These are phyloP conservation scores for Chrysaora quinquecirrha DNA, from an alignment of 30 jellyfish, hydroid and myxozoan species.

Conservation along the genomic window DNA sequence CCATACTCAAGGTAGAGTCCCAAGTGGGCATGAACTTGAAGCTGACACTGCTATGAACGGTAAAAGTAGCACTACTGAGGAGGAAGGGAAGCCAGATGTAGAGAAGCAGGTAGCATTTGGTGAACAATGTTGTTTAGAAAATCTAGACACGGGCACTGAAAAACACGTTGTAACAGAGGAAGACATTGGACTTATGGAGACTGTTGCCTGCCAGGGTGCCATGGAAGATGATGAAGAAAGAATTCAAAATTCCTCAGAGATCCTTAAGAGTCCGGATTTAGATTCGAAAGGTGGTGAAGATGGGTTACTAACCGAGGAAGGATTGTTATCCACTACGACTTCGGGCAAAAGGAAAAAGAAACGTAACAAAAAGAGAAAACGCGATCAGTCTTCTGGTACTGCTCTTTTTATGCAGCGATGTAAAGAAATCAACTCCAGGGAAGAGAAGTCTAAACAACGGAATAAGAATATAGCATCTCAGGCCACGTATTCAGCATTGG, in stretches of 20 bases:
- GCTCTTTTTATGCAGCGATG: conserved; percentile 32
- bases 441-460: background rate
- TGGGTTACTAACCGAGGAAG: background rate
- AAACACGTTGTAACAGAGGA: no score
- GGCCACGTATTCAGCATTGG: conserved; percentile 48
- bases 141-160: no score
- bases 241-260: no score
- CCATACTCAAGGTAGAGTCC: background rate
- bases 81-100: background rate
- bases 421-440: conserved; percentile 9
- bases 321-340: background rate
- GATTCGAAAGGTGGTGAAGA: background rate
- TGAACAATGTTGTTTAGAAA: no score
- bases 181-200: no score
- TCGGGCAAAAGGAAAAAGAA: background rate
- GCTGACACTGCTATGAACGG: background rate
- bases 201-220: no score
- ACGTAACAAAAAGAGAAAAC: background rate
- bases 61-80: background rate
- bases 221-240: no score
- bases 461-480: conserved; percentile 3
- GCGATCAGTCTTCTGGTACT: background rate
- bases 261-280: no score
- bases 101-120: no score
- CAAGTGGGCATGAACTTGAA: conserved; percentile 59